Evolutionary conservation across 1,140 invertebrate genomes (phyloP).

Genomic region (Anastrepha ludens): DNA sequence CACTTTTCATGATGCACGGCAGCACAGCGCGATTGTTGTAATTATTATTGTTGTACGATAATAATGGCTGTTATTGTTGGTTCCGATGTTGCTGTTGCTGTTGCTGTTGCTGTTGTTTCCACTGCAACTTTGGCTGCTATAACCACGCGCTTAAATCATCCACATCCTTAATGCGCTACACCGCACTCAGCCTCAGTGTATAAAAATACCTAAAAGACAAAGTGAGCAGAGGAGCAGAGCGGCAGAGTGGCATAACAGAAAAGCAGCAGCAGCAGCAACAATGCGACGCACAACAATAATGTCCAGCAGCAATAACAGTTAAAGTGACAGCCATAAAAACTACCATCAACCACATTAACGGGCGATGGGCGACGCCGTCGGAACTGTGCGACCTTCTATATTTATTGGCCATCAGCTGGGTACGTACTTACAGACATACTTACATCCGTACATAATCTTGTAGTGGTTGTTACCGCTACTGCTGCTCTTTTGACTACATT

Average conservation of each 20-base stretch:
- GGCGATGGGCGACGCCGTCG: conserved; percentile 14
- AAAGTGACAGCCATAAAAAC: conserved; percentile 46
- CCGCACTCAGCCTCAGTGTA: not conserved
- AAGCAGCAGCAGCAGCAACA: not conserved
- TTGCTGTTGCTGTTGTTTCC: not conserved
- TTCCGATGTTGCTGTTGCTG: not conserved
- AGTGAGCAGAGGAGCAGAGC: too few species aligned
- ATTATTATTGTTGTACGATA: conserved; percentile 52
- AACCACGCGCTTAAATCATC: conserved; percentile 48
- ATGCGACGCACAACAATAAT: not conserved
- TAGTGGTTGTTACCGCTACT: not conserved
- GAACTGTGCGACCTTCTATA: not conserved
- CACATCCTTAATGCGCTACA: conserved; percentile 22
- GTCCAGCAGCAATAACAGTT: conserved; percentile 36
- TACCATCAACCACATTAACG: conserved; percentile 47
- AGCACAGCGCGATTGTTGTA: conserved; percentile 11
- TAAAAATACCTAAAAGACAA: not conserved
- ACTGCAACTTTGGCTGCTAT: not conserved
- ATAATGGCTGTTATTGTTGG: conserved; percentile 6
- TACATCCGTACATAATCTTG: not conserved
- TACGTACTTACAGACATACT: not conserved
- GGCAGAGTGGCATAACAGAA: not conserved
- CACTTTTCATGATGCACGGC: conserved; percentile 22
- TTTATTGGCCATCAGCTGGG: conserved; percentile 45
- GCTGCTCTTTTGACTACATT: conserved; percentile 9